Conservation (phyloP, 2,888 invertebrate species). For the Rhyacophila evoluta region DNA sequence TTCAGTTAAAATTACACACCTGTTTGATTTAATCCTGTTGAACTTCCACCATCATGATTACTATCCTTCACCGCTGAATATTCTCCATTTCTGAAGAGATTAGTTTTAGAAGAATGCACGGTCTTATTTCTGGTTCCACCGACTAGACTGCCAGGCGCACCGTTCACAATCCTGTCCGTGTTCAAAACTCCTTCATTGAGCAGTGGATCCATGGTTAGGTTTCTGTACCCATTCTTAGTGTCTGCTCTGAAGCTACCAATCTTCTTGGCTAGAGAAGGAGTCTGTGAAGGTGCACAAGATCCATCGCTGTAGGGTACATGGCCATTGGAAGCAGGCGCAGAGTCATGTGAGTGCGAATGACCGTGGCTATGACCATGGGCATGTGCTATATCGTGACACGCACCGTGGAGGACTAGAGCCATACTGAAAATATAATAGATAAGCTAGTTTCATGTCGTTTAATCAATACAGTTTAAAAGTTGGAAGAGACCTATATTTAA, state of each 20-base stretch:
- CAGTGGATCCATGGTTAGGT: constrained; percentile 57
- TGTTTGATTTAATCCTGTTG: constrained; percentile 34
- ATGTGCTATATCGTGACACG: constrained; percentile 68
- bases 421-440: constrained; percentile 69
- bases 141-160: constrained; percentile 19
- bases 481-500: no score
- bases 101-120: constrained; percentile 28
- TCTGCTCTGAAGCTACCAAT: neutral
- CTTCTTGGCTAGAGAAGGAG: constrained; percentile 6
- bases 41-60: constrained; percentile 30
- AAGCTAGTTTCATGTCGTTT: no score
- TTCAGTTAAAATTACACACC: neutral
- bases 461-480: no score
- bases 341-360: constrained; percentile 60
- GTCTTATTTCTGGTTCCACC: constrained; percentile 29
- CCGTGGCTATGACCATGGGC: constrained; percentile 64
- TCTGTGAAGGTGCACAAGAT: neutral
- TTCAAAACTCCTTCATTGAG: neutral
- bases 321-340: constrained; percentile 40
- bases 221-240: constrained; percentile 51
- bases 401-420: constrained; percentile 83
- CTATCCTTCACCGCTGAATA: constrained; percentile 39
- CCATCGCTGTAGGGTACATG: constrained; percentile 42
- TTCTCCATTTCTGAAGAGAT: constrained; percentile 61
- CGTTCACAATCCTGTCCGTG: constrained; percentile 9